Evolutionary conservation across 1,140 invertebrate genomes (phyloP).

Genomic region (Macrobrachium nipponense): DNA sequence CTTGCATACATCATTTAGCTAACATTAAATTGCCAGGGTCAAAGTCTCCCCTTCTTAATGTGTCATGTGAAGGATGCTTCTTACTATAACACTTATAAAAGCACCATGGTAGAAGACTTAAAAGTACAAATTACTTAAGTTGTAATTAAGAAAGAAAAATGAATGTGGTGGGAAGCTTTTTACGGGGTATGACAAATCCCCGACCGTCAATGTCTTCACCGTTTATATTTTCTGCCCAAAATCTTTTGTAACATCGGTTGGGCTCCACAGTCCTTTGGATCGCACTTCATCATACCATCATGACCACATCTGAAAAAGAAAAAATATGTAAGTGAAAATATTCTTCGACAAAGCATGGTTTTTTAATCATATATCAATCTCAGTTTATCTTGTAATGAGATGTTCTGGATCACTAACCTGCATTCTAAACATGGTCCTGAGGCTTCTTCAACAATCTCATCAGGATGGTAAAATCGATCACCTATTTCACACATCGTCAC

Average conservation of each 20-base stretch:
- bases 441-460: constrained; percentile 83
- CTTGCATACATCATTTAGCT: neutral
- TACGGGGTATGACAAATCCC: neutral
- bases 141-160: no score
- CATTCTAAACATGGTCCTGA: constrained; percentile 92
- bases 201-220: constrained; percentile 13
- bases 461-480: constrained; percentile 83
- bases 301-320: constrained; percentile 81
- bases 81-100: no score
- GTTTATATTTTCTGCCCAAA: constrained; percentile 35
- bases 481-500: constrained; percentile 82
- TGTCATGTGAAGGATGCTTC: no score
- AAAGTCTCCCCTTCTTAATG: no score
- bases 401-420: constrained; percentile 78
- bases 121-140: no score
- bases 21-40: no score
- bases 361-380: neutral
- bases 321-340: constrained; percentile 36
- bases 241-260: constrained; percentile 89
- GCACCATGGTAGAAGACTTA: no score
- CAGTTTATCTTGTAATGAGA: neutral
- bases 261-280: constrained; percentile 87
- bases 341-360: neutral
- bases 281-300: constrained; percentile 92
- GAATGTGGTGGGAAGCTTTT: neutral